A percentile compares a stretch with the other conserved stretches of the same genome.
These are phyloP conservation scores for Hippopotamyrus pictus DNA, from an alignment of 2,797 vertebrate genomes.

Conservation along the genomic window DNA sequence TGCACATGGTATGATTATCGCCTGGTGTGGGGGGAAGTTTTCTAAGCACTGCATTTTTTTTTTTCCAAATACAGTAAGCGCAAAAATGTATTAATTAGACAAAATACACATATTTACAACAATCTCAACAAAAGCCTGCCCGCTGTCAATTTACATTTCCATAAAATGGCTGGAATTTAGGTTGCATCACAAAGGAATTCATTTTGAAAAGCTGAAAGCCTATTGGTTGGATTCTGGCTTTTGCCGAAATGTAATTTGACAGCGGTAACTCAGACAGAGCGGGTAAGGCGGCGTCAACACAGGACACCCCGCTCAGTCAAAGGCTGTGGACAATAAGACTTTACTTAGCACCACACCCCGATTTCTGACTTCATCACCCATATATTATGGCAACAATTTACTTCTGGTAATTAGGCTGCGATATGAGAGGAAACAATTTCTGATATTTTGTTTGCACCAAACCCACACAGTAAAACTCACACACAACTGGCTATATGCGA, in stretches of 20 bases:
- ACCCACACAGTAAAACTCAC: neutral
- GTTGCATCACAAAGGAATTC: neutral
- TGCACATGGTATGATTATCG: neutral
- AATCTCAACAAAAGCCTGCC: neutral
- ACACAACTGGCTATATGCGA: neutral
- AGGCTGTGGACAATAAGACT: neutral
- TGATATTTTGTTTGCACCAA: conserved; percentile 13
- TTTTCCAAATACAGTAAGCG: neutral
- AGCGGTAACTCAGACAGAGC: neutral
- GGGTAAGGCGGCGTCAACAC: no score
- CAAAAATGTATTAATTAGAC: neutral
- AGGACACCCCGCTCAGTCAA: neutral
- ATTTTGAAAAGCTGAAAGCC: neutral
- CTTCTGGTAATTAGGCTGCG: conserved; percentile 16
- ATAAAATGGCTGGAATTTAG: neutral
- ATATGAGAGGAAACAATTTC: conserved; percentile 15
- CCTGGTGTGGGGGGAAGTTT: neutral
- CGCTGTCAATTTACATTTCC: neutral
- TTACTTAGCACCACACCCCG: neutral
- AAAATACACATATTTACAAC: neutral
- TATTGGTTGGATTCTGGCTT: neutral
- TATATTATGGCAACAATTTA: conserved; percentile 12
- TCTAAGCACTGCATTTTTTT: neutral
- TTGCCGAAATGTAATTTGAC: neutral
- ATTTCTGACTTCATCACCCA: conserved; percentile 3